These are phyloP conservation scores for Drosophila watanabei DNA, from an alignment of 1,140 invertebrate genomes.

Conservation along the genomic window DNA sequence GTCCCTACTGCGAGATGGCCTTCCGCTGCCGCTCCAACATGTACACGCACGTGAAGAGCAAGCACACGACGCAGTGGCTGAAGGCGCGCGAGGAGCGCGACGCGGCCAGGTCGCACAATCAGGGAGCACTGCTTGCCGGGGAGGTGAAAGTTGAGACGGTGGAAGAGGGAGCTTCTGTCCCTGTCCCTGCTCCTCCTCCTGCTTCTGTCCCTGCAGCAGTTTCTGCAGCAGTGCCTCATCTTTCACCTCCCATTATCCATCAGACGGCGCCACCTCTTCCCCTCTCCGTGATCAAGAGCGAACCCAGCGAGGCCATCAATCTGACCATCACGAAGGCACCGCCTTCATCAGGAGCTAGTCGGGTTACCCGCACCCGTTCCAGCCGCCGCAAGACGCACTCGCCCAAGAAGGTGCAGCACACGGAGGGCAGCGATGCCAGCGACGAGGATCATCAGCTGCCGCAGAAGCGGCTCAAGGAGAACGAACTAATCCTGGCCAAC, in stretches of 20 bases:
- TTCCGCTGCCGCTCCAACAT: conserved; percentile 84
- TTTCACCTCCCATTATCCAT: neutral
- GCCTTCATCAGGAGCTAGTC: conserved; percentile 9
- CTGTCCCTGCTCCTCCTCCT: too few relatives aligned
- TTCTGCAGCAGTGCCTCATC: neutral
- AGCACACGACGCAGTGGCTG: conserved; percentile 71
- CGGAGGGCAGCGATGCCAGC: conserved; percentile 37
- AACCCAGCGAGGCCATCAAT: conserved; percentile 67
- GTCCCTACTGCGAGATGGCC: conserved; percentile 80
- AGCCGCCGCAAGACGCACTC: conserved; percentile 70
- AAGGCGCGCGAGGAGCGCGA: conserved; percentile 72
- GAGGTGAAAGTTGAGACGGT: conserved; percentile 26
- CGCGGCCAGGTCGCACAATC: conserved; percentile 58
- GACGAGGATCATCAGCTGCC: conserved; percentile 39
- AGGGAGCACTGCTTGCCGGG: conserved; percentile 24
- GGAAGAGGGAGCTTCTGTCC: conserved; percentile 4
- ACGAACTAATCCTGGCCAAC: conserved; percentile 69
- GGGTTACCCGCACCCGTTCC: conserved; percentile 49
- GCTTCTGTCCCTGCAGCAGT: neutral
- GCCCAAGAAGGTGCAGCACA: conserved; percentile 69
- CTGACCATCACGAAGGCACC: conserved; percentile 51
- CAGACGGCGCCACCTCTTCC: conserved; percentile 10
- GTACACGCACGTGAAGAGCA: conserved; percentile 83
- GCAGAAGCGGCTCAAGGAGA: conserved; percentile 66
- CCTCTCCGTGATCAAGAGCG: conserved; percentile 40